phyloP scores from a whole-genome alignment of 2,888 invertebrate species.

The Philopedon plagiatum region DNA sequence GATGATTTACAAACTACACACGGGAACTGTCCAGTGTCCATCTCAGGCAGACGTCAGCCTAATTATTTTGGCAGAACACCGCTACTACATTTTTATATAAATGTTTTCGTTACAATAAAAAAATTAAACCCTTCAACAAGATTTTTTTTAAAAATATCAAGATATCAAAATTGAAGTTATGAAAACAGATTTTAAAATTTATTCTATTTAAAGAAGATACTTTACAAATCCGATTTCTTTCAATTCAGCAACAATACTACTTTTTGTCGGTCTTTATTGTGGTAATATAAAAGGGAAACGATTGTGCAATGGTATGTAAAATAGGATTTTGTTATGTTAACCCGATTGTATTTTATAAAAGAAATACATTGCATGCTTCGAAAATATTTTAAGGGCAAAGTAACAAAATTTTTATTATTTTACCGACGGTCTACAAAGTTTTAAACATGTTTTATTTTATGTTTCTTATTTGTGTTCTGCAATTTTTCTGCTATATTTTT shows the following conservation, averaged over 20 bases:
- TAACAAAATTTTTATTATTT: conserved; percentile 2
- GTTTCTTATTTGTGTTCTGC: too few species aligned
- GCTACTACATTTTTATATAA: too few species aligned
- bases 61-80: too few species aligned
- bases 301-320: conserved; percentile 19
- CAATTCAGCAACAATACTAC: conserved; percentile 1
- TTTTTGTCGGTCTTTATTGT: conserved; percentile 7
- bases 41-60: too few species aligned
- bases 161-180: neutral
- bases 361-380: conserved; percentile 4
- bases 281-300: conserved; percentile 14
- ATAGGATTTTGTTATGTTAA: conserved; percentile 16
- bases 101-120: too few species aligned
- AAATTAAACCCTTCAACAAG: neutral
- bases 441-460: too few species aligned
- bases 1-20: too few species aligned
- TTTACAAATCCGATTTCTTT: conserved; percentile 3
- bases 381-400: conserved; percentile 1
- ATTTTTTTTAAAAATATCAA: too few species aligned
- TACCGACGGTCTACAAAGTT: too few species aligned
- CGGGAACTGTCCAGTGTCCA: too few species aligned
- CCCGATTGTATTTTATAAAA: conserved; percentile 7
- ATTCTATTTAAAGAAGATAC: neutral
- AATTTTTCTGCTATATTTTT: too few species aligned
- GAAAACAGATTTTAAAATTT: neutral